phyloP scores from a whole-genome alignment of 2,888 invertebrate genomes.

The Drosophila basisetae region DNA sequence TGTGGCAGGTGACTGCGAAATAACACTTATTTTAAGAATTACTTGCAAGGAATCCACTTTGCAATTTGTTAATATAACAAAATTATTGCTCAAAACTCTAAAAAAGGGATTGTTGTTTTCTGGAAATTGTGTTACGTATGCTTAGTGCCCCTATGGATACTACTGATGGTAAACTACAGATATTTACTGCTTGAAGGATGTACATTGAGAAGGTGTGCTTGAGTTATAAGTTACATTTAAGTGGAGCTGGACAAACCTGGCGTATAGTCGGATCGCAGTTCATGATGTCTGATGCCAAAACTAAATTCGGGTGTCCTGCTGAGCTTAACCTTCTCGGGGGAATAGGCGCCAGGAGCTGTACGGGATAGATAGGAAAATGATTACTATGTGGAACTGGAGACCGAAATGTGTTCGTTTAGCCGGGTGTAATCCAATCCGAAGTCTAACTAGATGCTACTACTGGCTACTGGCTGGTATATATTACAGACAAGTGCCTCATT shows the following conservation, averaged over 20 bases:
- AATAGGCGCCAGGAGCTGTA: constrained; percentile 84
- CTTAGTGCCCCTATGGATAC: background rate
- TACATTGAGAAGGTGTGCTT: constrained; percentile 3
- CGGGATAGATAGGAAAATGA: constrained; percentile 26
- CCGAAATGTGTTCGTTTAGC: background rate
- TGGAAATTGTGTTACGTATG: background rate
- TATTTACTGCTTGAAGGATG: background rate
- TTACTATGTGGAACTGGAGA: background rate
- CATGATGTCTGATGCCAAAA: constrained; percentile 86
- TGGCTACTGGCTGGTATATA: constrained; percentile 16
- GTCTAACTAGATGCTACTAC: constrained; percentile 33
- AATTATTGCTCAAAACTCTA: background rate
- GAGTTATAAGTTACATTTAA: background rate
- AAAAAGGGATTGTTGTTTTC: background rate
- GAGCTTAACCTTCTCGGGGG: constrained; percentile 87
- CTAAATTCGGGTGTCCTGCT: constrained; percentile 83
- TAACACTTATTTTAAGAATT: too few species aligned
- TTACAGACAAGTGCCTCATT: constrained; percentile 34
- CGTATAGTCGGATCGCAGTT: constrained; percentile 74
- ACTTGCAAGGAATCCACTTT: background rate
- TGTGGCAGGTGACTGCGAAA: background rate
- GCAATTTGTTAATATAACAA: background rate
- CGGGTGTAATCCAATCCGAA: constrained; percentile 22
- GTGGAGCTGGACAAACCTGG: constrained; percentile 76
- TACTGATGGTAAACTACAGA: background rate